Conservation (phyloP, 2,113 vertebrate species). For the Ptilonorhynchus violaceus region DNA sequence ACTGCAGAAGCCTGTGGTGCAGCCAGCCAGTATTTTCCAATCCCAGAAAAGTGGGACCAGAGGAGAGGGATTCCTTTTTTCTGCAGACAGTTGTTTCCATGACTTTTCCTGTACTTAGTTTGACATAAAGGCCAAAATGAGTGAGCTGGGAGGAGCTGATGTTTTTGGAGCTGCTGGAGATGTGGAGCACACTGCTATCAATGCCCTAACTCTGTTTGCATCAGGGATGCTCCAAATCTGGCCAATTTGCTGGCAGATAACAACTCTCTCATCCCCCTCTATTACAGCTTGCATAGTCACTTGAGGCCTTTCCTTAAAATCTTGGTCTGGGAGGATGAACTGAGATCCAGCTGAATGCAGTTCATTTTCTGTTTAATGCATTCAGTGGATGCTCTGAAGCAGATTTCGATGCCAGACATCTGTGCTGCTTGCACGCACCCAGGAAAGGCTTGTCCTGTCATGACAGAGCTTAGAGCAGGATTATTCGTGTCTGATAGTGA, state of each 20-base stretch:
- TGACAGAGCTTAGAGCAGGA: conserved; percentile 19
- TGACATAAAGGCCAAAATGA: not conserved
- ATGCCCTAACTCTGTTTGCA: not conserved
- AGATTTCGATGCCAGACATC: conserved; percentile 39
- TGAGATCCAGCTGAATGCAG: not conserved
- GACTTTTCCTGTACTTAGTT: not conserved
- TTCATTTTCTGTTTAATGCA: not conserved
- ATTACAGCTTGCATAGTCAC: not conserved
- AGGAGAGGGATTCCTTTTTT: not conserved
- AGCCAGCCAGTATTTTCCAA: not conserved
- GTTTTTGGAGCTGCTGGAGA: not conserved
- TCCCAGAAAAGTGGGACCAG: not conserved
- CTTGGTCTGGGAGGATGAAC: not conserved
- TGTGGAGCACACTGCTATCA: not conserved
- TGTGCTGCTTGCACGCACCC: not conserved
- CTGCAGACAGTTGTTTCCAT: not conserved
- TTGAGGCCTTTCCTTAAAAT: not conserved
- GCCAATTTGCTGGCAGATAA: not conserved
- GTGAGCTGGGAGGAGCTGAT: not conserved
- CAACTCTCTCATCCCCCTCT: not conserved
- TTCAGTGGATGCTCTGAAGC: conserved; percentile 17
- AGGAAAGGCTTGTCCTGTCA: not conserved
- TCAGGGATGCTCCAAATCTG: not conserved
- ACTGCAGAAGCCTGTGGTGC: not conserved
- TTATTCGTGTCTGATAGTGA: not conserved